phyloP scores from a whole-genome alignment of 2,888 invertebrate species.

The Mimumesa dahlbomi region DNA sequence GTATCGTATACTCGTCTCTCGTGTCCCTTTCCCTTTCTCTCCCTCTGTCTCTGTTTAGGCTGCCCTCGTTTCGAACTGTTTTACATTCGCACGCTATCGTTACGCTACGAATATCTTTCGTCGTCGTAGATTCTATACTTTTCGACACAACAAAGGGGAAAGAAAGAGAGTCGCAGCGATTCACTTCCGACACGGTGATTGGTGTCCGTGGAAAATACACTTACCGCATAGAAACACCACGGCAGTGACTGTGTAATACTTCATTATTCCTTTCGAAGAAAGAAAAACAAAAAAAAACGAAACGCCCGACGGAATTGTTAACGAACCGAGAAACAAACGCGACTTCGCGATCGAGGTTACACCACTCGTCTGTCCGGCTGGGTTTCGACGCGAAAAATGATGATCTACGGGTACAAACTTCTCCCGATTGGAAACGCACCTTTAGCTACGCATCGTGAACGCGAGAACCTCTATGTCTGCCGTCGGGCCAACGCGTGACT shows the following conservation, averaged over 20 bases:
- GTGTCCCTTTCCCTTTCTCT: too few species aligned
- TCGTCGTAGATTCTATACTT: background rate
- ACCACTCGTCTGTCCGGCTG: too few species aligned
- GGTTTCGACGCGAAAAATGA: too few species aligned
- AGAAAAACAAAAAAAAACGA: too few species aligned
- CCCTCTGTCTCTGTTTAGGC: too few species aligned
- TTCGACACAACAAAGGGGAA: background rate
- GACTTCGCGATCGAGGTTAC: background rate
- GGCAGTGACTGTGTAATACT: slow-evolving; percentile 4
- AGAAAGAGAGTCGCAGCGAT: too few species aligned
- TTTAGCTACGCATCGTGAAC: slow-evolving; percentile 18
- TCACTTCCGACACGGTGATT: too few species aligned
- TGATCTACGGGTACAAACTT: background rate
- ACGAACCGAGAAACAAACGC: background rate
- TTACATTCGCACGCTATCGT: too few species aligned
- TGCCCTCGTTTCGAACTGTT: too few species aligned
- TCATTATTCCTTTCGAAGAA: slow-evolving; percentile 19
- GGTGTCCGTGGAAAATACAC: too few species aligned
- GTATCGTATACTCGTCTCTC: too few species aligned
- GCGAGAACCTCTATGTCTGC: background rate
- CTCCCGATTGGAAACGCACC: slow-evolving; percentile 11
- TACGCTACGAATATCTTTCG: too few species aligned
- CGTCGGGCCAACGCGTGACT: background rate
- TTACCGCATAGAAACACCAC: slow-evolving; percentile 42
- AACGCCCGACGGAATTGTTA: background rate